phyloP scores from a whole-genome alignment of 2,797 vertebrate genomes.

The Typhlichthys subterraneus region DNA sequence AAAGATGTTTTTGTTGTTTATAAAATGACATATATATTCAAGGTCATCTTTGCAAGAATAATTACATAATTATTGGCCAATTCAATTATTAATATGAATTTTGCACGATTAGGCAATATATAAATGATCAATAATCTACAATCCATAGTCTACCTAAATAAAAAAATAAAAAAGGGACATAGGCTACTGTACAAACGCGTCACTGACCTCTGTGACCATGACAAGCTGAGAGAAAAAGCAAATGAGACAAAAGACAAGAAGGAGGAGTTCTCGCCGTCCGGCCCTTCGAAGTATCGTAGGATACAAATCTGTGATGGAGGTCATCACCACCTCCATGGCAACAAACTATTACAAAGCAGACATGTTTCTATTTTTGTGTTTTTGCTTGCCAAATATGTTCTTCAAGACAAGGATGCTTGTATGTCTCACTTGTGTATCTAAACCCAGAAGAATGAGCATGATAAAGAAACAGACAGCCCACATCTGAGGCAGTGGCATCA shows the following conservation, averaged over 20 bases:
- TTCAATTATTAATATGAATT: neutral
- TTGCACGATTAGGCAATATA: no score
- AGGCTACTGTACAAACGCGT: neutral
- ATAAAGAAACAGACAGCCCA: conserved; percentile 92
- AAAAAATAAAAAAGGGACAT: no score
- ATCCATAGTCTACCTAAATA: no score
- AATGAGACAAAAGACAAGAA: conserved; percentile 69
- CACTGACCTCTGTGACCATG: conserved; percentile 75
- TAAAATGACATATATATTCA: no score
- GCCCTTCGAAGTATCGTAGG: conserved; percentile 62
- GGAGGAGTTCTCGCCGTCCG: conserved; percentile 63
- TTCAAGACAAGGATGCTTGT: neutral
- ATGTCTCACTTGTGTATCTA: conserved; percentile 87
- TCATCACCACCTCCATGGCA: conserved; percentile 70
- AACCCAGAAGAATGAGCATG: conserved; percentile 88
- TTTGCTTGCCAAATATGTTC: neutral
- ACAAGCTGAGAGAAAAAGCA: conserved; percentile 71
- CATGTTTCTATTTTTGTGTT: neutral
- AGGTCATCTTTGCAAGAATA: no score
- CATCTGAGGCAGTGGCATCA: conserved; percentile 90
- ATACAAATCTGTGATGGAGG: conserved; percentile 74
- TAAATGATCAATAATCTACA: no score
- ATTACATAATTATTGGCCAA: no score
- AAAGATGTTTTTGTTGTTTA: no score
- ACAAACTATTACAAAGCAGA: conserved; percentile 66